Base-by-base conservation (phyloP, 2,888 invertebrate species). In the Sesia bembeciformis region DNA sequence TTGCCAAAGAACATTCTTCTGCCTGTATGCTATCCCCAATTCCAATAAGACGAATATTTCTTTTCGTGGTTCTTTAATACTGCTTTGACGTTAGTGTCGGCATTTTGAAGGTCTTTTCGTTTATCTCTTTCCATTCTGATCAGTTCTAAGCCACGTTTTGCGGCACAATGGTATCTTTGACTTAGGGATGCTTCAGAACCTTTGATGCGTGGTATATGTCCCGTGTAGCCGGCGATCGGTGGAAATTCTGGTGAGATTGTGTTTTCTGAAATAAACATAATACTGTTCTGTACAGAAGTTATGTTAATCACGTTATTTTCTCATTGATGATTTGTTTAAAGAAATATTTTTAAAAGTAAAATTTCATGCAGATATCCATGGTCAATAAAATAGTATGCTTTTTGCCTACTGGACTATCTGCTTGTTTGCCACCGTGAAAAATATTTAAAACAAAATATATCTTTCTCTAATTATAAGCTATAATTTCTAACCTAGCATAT, bases 201-300 rank as follows among this genome's bases (percentile, higher is more conserved):
- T 67, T 91, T 92, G 53, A 93, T 91, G 51, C 93, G 88, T 3
- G 93, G 93, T 58, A 94, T 93, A 71, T 94, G 93, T 3, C 94
- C 94, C 0, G 94, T 94, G 76, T 94, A 94, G 5, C 94, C 94
- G 0, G 93, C 92, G 64, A 94, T 93, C 8, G 94, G 94, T 38
- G 93, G 94, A 64, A 90, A 91, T 69, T 93, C 93, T 0, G 93
- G 91, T 4, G 93, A 92, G 72, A 91, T 89, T 60, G 91, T 90
- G 76, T 91, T 91, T 65, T 92, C 93, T 93, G 85, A 55, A 87
- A 81, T 56, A 59, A 52, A 54, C 23, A 23, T 2, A 23, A 23
- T 23, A 23, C 2, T 23, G 23, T 23, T 23, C n/a, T 23, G 23
- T 23, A 23, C 2, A 23, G 23, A 23, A 23, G 23, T 23, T 23